Conservation (phyloP, 2,113 vertebrate species). For the Columbina picui region DNA sequence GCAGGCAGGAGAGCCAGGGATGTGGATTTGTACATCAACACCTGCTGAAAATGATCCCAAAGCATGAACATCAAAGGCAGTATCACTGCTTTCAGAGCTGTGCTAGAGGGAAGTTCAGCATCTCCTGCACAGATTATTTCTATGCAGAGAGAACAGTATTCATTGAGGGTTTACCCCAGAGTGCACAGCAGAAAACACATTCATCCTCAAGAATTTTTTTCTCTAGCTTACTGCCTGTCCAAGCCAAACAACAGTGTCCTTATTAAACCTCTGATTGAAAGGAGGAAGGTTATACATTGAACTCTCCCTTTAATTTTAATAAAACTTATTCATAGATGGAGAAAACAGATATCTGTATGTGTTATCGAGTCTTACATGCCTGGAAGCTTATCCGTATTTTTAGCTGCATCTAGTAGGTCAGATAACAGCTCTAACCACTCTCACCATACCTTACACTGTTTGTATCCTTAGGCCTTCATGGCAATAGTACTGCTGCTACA, state of each 20-base stretch:
- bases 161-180: neutral
- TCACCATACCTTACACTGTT: neutral
- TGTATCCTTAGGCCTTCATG: neutral
- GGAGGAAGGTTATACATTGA: neutral
- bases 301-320: neutral
- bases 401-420: neutral
- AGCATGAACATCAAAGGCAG: neutral
- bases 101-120: neutral
- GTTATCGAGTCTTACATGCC: neutral
- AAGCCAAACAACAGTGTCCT: neutral
- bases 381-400: neutral
- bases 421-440: neutral
- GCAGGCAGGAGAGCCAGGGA: neutral
- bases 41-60: neutral
- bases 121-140: neutral
- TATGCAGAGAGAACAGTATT: neutral
- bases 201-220: neutral
- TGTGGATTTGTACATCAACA: fast-evolving
- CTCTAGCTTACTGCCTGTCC: neutral
- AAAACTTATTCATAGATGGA: neutral
- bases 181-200: fast-evolving
- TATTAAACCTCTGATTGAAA: neutral
- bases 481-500: neutral
- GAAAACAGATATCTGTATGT: neutral
- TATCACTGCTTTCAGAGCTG: neutral